Conservation (phyloP, 2,888 invertebrate species). For the Cataglyphis rosenhaueri region DNA sequence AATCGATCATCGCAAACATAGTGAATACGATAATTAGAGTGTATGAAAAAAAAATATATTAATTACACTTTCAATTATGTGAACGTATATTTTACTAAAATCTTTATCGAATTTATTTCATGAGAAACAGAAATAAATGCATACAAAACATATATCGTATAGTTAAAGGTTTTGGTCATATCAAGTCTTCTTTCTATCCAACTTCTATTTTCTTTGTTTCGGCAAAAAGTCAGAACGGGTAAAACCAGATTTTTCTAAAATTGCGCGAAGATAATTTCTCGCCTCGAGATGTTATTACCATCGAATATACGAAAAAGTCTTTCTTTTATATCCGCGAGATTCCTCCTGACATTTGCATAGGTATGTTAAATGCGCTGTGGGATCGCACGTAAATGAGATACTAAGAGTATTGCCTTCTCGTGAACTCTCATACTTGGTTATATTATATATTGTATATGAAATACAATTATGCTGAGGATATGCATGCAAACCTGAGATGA, state of each 20-base stretch:
- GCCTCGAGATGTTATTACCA: constrained; percentile 26
- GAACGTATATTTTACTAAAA: background rate
- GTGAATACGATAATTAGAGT: background rate
- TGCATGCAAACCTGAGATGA: background rate
- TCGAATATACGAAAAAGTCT: constrained; percentile 41
- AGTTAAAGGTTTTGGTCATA: background rate
- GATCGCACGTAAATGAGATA: constrained; percentile 36
- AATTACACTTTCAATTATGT: background rate
- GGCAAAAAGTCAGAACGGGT: constrained; percentile 11
- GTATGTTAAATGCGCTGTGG: constrained; percentile 57
- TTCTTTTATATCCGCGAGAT: constrained; percentile 62
- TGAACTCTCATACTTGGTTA: constrained; percentile 25
- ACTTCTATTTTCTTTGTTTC: constrained; percentile 12
- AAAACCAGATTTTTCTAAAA: constrained; percentile 58
- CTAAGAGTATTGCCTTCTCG: constrained; percentile 61
- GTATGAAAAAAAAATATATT: background rate
- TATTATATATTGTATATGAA: background rate
- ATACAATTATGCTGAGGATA: background rate
- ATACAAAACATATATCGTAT: background rate
- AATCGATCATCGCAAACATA: background rate
- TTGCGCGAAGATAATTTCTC: constrained; percentile 38
- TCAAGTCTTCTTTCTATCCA: background rate
- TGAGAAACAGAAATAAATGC: background rate
- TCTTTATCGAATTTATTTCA: constrained; percentile 20
- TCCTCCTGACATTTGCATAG: constrained; percentile 65